Conservation (phyloP, 2,113 vertebrate genomes). For the Corapipo altera region DNA sequence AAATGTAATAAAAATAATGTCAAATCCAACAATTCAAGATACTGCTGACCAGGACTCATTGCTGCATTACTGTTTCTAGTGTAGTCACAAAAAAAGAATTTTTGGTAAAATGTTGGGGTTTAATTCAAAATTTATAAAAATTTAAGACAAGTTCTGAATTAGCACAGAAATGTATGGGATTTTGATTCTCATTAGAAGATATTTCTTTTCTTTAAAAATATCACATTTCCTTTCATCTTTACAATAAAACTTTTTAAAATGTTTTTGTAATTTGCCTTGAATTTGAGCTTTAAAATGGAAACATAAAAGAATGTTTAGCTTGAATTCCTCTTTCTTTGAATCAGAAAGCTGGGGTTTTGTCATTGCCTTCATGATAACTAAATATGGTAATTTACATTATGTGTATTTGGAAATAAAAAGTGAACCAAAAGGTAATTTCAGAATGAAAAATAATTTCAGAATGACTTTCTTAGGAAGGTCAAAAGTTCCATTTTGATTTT, state of each 20-base stretch:
- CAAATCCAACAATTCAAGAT: not conserved
- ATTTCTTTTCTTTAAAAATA: not conserved
- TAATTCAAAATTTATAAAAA: not conserved
- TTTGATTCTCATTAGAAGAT: not conserved
- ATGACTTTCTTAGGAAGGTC: not conserved
- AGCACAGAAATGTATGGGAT: not conserved
- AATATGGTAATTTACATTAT: not conserved
- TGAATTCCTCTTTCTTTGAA: not conserved
- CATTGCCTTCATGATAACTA: not conserved
- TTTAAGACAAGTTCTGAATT: not conserved
- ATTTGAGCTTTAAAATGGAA: not conserved
- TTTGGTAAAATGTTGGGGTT: not conserved
- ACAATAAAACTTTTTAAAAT: not conserved
- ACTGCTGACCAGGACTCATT: not conserved
- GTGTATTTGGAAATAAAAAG: not conserved
- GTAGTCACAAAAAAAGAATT: not conserved
- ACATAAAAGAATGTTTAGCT: not conserved
- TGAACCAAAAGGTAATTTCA: not conserved
- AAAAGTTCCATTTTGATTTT: not conserved
- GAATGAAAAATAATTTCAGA: not conserved
- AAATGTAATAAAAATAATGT: not conserved
- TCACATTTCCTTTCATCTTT: not conserved
- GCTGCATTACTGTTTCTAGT: not conserved
- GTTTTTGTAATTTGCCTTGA: not conserved
- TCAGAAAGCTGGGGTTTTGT: not conserved